Conservation (phyloP, 2,113 vertebrate species). For the Anseranas semipalmata region DNA sequence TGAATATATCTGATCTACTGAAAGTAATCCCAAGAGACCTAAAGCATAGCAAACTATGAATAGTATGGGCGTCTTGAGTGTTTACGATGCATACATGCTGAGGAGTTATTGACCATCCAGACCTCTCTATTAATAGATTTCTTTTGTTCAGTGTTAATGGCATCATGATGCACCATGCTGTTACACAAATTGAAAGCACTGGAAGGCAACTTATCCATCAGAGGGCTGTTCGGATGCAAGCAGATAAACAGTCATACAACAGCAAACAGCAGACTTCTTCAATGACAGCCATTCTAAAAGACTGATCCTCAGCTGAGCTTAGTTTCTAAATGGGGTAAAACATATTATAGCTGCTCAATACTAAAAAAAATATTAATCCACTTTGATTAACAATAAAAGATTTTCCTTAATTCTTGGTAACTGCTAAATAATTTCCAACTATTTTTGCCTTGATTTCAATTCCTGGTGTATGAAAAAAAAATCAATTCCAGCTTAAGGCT, state of each 20-base stretch:
- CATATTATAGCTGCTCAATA: not conserved
- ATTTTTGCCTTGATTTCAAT: constrained; percentile 21
- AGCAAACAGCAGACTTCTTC: not conserved
- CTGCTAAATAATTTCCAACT: constrained; percentile 8
- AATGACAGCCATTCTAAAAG: not conserved
- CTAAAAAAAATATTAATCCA: not conserved
- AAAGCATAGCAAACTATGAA: not conserved
- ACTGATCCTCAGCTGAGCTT: not conserved
- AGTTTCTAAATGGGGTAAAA: not conserved
- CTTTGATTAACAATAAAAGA: constrained; percentile 8
- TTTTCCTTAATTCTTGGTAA: constrained; percentile 20
- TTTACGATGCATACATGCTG: not conserved
- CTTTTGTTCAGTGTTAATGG: not conserved
- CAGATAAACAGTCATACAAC: not conserved
- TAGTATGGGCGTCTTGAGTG: not conserved
- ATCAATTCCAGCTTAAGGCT: constrained; percentile 36
- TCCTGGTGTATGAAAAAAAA: not conserved
- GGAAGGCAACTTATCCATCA: not conserved
- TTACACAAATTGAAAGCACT: not conserved
- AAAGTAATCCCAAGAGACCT: not conserved
- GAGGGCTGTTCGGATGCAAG: not conserved
- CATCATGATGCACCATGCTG: not conserved
- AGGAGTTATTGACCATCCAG: not conserved
- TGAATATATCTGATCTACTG: not conserved
- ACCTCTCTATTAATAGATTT: not conserved